Base-by-base conservation (phyloP, 2,113 vertebrate genomes). In the Lethenteron reissneri region DNA sequence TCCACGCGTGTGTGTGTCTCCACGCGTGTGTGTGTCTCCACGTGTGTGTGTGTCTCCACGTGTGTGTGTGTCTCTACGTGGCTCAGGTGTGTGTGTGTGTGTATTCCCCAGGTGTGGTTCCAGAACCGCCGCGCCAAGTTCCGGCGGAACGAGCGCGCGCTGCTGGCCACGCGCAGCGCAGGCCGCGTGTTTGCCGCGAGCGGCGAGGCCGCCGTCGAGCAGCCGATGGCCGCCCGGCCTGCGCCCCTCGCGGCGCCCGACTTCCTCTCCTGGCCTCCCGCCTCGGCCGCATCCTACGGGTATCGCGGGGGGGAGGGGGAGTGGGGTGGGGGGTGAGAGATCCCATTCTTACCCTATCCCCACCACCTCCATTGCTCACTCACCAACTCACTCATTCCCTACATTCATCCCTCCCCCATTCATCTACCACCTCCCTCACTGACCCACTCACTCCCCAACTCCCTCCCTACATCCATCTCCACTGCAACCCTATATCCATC, bases 61-160 rank as follows among this genome's bases (percentile, higher is more conserved):
- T 25, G 25, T 25, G 25, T 25, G 25, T 25, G 25, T 25, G 25
- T 25, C 41, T 41, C 41, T 6, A 41, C 41, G 41, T 41, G 41
- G 41, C 41, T 41, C 41, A 41, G 41, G 41, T 41, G 41, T n/a
- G n/a, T 41, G 41, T 41, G 41, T 41, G 41, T 41, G 41, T 41
- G 41, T 41, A 57, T 12, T 1, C 73, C 73, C 58, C 78, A 97
- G 92, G 94, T 97, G 72, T 97, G 92, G 94, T 97, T 96, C 76
- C 94, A 97, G 83, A 97, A 97, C 82, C 78, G 94, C 73, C 84
- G 94, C 78, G 94, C 94, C 19, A 97, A 97, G 80, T 97, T 97
- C 76, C 89, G 94, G 69, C 78, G 92, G 76, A 97, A 96, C 0
- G 91, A 97, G 82, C 80, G 94, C 71, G 89, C 94, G 72, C 89